These are phyloP conservation scores for Megaceryle alcyon DNA, from an alignment of 2,797 vertebrate genomes.

Conservation along the genomic window DNA sequence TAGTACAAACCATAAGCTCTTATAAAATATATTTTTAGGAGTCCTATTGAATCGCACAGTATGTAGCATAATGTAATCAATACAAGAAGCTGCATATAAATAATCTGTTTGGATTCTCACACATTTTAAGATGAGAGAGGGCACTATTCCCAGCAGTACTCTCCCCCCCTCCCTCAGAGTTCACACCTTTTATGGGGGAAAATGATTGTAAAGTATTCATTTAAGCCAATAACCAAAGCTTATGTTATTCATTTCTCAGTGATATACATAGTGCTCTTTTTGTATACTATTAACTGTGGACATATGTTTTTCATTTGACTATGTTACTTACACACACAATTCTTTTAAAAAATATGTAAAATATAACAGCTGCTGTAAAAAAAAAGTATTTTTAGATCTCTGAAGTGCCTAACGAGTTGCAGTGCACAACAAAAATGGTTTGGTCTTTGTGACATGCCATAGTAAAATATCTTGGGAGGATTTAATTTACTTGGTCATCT, in stretches of 20 bases:
- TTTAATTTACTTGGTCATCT: slow-evolving; percentile 40
- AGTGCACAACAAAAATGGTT: slow-evolving; percentile 64
- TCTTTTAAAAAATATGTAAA: slow-evolving; percentile 73
- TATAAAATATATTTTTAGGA: slow-evolving; percentile 73
- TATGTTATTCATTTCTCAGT: slow-evolving; percentile 73
- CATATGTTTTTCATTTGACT: slow-evolving; percentile 78
- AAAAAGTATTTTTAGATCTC: slow-evolving; percentile 73
- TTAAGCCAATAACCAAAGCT: slow-evolving; percentile 76
- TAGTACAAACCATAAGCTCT: slow-evolving; percentile 53
- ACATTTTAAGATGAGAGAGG: slow-evolving; percentile 78
- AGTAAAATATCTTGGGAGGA: neutral
- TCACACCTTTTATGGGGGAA: slow-evolving; percentile 74
- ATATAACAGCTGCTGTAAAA: slow-evolving; percentile 73
- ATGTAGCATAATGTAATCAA: slow-evolving; percentile 76
- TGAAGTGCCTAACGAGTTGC: slow-evolving; percentile 67
- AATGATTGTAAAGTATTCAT: slow-evolving; percentile 78
- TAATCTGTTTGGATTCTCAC: slow-evolving; percentile 78
- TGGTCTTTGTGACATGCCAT: slow-evolving; percentile 56
- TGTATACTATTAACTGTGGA: slow-evolving; percentile 74
- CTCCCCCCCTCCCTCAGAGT: slow-evolving; percentile 63
- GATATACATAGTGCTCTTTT: slow-evolving; percentile 74
- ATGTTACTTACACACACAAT: slow-evolving; percentile 70
- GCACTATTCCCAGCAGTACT: slow-evolving; percentile 73
- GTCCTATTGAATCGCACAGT: slow-evolving; percentile 65
- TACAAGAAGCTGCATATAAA: slow-evolving; percentile 76